Conservation (phyloP, 1,140 invertebrate species). For the Helicoverpa armigera region DNA sequence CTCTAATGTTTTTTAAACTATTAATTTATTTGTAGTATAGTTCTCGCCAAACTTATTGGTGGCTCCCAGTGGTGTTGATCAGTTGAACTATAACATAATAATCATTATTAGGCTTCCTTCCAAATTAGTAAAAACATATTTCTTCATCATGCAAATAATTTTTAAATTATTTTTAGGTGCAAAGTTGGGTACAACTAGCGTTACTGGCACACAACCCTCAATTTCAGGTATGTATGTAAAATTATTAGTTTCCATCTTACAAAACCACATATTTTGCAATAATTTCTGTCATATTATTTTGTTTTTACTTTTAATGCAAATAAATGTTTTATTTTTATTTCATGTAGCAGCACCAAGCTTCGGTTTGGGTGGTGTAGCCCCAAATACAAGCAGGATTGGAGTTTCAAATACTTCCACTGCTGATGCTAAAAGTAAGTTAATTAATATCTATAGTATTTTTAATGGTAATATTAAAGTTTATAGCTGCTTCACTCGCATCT, state of each 20-base stretch:
- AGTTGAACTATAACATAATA: no score
- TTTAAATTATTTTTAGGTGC: slow-evolving; percentile 57
- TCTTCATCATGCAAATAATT: background rate
- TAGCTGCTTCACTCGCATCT: background rate
- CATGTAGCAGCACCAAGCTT: slow-evolving; percentile 70
- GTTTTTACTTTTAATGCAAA: background rate
- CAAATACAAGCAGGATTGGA: slow-evolving; percentile 56
- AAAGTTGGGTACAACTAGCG: slow-evolving; percentile 65
- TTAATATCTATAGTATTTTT: slow-evolving; percentile 14
- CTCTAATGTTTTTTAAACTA: no score
- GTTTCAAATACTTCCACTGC: slow-evolving; percentile 56
- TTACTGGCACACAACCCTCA: slow-evolving; percentile 66
- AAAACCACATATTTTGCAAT: no score
- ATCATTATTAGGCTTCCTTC: no score
- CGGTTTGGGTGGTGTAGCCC: slow-evolving; percentile 71
- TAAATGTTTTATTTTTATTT: slow-evolving; percentile 20
- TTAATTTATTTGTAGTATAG: no score
- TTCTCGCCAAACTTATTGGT: no score
- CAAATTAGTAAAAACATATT: no score
- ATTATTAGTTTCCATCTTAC: no score
- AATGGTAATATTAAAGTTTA: background rate
- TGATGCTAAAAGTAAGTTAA: slow-evolving; percentile 74
- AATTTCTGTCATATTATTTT: no score
- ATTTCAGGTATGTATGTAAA: slow-evolving; percentile 60
- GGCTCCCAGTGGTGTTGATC: no score